Evolutionary conservation across 2,797 vertebrate species (phyloP), one percentile per base, ranked within the genome.

Genomic region (Hafferia zeledoni): DNA sequence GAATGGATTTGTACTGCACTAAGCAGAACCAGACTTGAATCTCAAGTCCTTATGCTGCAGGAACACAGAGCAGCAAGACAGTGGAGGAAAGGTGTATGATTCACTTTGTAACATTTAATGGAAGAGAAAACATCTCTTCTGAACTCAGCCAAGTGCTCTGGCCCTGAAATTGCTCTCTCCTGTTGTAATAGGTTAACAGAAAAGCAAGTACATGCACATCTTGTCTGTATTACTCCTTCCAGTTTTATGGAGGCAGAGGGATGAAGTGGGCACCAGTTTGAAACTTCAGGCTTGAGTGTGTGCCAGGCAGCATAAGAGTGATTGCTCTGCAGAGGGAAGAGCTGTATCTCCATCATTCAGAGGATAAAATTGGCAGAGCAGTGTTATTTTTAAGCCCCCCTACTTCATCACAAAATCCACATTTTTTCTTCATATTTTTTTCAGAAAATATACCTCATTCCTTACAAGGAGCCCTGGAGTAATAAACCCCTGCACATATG

Each of bases 181-280:
- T 75, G 23, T 57, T 87, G 41, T 63, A 67, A 37, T 33, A 68
- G 46, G 22, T 59, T 81, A 84, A 69, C 59, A 88, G 79, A 67
- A 84, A 78, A 91, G 37, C 72, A 74, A 95, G 78, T 41, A 61
- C 82, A 89, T 89, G 39, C 93, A 95, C 93, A 95, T 94, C 93
- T 97, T 97, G 94, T 92, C 90, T 92, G 57, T 71, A 61, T 97
- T 96, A 95, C 27, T 93, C 13, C 75, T 91, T 89, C 46, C 53
- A 78, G 79, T 95, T 96, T 96, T 95, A 96, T 96, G 60, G 65
- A 93, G 82, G 90, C 84, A 93, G 90, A 72, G 90, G 76, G 93
- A 95, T 93, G 82, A 89, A 89, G 84, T n/a, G 90, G 94, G 94
- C 89, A 97, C 89, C 72, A 70, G 87, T 78, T 77, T 90, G 87